Evolutionary conservation across 2,797 vertebrate species (phyloP).

Genomic region (Cyclopterus lumpus): DNA sequence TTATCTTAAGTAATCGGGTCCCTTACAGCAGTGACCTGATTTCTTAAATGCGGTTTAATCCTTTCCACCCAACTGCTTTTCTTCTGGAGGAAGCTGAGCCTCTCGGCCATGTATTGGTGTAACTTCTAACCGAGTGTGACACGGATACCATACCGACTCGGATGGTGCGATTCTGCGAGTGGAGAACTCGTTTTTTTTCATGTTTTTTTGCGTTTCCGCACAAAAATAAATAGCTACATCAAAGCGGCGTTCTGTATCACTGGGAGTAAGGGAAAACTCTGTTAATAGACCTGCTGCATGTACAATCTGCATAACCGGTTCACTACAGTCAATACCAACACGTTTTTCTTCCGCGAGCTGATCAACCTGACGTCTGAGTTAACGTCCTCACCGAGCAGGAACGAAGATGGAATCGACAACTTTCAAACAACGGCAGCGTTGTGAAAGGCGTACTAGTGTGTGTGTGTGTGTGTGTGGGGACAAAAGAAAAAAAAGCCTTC

Average conservation of each 20-base stretch:
- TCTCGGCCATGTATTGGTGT: not conserved
- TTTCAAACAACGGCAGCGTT: not conserved
- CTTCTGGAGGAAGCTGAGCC: not conserved
- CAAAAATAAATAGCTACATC: not conserved
- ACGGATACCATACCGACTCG: not conserved
- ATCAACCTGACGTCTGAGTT: not conserved
- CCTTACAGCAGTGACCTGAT: conserved; percentile 5
- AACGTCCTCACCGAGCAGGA: not conserved
- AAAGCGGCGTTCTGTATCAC: not conserved
- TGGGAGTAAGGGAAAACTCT: not conserved
- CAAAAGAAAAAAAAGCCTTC: not conserved
- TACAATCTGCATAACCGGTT: not conserved
- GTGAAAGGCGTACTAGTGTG: not conserved
- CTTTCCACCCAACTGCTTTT: not conserved
- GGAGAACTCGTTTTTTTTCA: not conserved
- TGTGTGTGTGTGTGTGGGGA: no score
- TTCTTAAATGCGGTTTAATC: not conserved
- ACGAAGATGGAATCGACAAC: not conserved
- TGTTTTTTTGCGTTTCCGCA: no score
- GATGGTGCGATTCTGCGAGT: not conserved
- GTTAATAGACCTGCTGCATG: not conserved
- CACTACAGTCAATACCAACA: not conserved
- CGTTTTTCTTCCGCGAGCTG: not conserved
- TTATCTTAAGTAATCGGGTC: conserved; percentile 8
- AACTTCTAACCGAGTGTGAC: not conserved